Evolutionary conservation across 2,888 invertebrate genomes (phyloP).

Genomic region (Stramonita haemastoma): DNA sequence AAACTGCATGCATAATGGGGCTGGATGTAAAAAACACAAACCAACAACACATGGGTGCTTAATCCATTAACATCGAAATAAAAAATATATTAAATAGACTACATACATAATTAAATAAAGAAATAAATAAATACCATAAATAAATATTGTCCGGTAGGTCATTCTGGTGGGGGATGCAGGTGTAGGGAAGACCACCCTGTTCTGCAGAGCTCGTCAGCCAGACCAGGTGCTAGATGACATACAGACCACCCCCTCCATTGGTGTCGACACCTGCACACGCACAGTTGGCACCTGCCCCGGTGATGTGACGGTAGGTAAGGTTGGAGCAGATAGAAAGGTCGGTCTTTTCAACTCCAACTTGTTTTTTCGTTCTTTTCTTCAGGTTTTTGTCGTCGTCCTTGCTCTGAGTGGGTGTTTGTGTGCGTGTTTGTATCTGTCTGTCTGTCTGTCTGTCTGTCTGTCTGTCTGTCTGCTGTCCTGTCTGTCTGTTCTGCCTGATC

Average conservation of each 20-base stretch:
- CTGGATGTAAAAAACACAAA: no score
- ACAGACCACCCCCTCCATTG: constrained; percentile 50
- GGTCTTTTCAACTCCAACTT: neutral
- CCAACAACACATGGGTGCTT: no score
- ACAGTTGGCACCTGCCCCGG: constrained; percentile 13
- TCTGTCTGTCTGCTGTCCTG: neutral
- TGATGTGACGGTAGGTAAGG: constrained; percentile 31
- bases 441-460: constrained; percentile 17
- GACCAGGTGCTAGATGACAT: constrained; percentile 49
- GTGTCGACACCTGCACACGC: constrained; percentile 56
- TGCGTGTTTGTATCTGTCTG: neutral
- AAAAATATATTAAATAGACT: neutral
- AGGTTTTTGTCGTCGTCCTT: no score
- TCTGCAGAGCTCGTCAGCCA: constrained; percentile 51
- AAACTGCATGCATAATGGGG: no score
- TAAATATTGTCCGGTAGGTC: constrained; percentile 51
- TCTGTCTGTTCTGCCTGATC: no score
- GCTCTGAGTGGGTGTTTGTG: neutral
- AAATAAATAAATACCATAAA: no score
- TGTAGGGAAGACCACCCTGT: constrained; percentile 62
- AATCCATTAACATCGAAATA: no score
- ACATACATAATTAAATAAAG: neutral
- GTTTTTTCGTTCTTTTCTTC: neutral
- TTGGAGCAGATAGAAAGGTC: neutral
- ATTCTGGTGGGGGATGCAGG: constrained; percentile 60